Evolutionary conservation across 2,113 vertebrate species (phyloP), one percentile per base, ranked within the genome.

Genomic region (Addax nasomaculatus): DNA sequence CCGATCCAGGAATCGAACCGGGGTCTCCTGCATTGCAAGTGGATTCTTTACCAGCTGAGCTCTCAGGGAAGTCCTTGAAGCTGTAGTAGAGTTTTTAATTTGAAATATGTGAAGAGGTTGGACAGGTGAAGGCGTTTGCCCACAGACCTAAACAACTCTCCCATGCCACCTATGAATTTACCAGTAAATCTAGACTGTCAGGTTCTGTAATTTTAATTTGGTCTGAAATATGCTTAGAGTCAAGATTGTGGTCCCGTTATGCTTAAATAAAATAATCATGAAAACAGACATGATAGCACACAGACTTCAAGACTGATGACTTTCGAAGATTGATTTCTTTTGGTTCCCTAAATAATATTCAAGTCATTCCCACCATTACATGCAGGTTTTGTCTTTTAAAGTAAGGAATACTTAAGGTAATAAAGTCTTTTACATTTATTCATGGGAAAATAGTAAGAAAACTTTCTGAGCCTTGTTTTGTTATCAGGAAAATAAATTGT

Each of bases 201-300:
- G 85, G 1, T 45, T 60, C 53, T 0, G 58, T 67, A 64, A 86
- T 51, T 23, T 43, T 76, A 36, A 5, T 57, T 93, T 53, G 2
- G 11, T 36, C 7, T 93, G 30, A 97, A 96, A 94, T 39, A 98
- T 36, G 3, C 6, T 79, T 51, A 55, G 0, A 8, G 9, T 9
- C 36, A 94, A 88, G 49, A 53, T 3, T 12, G 25, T 19, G 62
- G 85, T 57, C 33, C 6, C 9, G 33, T 47, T 29, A 90, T 27
- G 0, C 0, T 78, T 79, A 57, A 51, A 79, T 1, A 30, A 29
- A 76, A 93, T 0, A 39, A 19, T 5, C 51, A 30, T 16, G 89
- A 9, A 96, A 95, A 93, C 6, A 8, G 86, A 96, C 29, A 15
- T 16, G 39, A 85, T 21, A 70, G 33, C 45, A 62, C 27, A 58